Evolutionary conservation across 2,797 vertebrate species (phyloP).

Genomic region (Enteromius fasciolatus): DNA sequence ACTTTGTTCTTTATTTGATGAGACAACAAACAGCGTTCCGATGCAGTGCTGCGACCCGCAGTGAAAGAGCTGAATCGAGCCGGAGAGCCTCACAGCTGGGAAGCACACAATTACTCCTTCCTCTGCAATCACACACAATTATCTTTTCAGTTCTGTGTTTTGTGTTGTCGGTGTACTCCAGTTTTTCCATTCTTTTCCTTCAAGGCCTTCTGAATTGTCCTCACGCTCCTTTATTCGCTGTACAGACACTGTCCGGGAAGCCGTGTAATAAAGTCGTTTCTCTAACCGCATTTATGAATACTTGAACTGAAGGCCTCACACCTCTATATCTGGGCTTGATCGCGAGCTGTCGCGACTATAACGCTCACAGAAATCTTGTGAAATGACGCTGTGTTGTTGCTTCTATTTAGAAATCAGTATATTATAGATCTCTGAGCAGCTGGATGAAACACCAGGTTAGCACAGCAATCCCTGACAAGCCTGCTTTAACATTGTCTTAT

Average conservation of each 20-base stretch:
- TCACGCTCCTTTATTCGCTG: not conserved
- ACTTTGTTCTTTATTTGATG: constrained; percentile 35
- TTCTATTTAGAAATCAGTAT: constrained; percentile 23
- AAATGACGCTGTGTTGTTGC: constrained; percentile 26
- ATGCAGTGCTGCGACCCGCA: not conserved
- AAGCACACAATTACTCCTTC: constrained; percentile 54
- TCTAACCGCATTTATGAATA: constrained; percentile 7
- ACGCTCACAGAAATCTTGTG: constrained; percentile 27
- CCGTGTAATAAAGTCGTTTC: not conserved
- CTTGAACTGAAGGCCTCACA: constrained; percentile 32
- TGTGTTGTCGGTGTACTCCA: not conserved
- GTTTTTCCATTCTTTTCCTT: not conserved
- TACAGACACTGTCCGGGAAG: not conserved
- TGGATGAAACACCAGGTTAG: constrained; percentile 28
- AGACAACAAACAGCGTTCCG: constrained; percentile 48
- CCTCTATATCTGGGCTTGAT: constrained; percentile 37
- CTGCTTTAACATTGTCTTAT: not conserved
- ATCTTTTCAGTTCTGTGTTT: constrained; percentile 44
- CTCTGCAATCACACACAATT: constrained; percentile 59
- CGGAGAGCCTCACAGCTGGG: constrained; percentile 50
- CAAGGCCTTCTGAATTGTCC: constrained; percentile 13
- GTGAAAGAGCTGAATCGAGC: constrained; percentile 48
- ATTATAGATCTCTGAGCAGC: not conserved
- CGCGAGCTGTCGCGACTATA: constrained; percentile 18
- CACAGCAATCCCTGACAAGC: not conserved